phyloP scores from a whole-genome alignment of 2,888 invertebrate species.

The Erynnis tages region DNA sequence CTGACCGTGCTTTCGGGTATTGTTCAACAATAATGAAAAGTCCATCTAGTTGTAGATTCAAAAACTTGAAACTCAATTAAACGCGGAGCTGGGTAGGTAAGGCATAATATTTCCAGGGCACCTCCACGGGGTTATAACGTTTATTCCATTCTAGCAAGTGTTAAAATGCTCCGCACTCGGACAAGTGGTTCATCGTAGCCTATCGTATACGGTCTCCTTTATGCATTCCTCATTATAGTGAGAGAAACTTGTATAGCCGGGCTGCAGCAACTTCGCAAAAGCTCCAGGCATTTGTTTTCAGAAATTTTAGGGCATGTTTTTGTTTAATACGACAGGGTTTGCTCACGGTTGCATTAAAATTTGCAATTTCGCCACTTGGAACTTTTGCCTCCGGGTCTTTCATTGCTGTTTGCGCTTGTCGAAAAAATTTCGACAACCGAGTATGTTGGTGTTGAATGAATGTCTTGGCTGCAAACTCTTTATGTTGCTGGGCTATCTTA shows the following conservation, averaged over 20 bases:
- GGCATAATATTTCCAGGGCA: conserved; percentile 1
- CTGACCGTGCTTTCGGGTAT: conserved; percentile 10
- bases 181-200: conserved; percentile 8
- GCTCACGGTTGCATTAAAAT: conserved; percentile 7
- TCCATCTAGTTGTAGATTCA: conserved; percentile 31
- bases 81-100: conserved; percentile 27
- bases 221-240: conserved; percentile 33
- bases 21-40: conserved; percentile 31
- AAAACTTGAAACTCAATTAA: conserved; percentile 60
- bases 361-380: conserved; percentile 30
- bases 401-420: neutral
- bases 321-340: conserved; percentile 17
- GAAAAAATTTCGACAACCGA: neutral
- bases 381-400: conserved; percentile 17
- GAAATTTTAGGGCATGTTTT: conserved; percentile 22
- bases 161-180: conserved; percentile 12
- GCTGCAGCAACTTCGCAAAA: conserved; percentile 7
- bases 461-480: neutral
- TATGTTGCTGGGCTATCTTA: no score
- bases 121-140: conserved; percentile 8
- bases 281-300: conserved; percentile 19
- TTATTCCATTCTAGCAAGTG: conserved; percentile 15
- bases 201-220: conserved; percentile 27
- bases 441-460: neutral
- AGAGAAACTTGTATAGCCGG: conserved; percentile 20